Evolutionary conservation across 2,113 vertebrate species (phyloP).

Genomic region (Corythornis vintsioides): DNA sequence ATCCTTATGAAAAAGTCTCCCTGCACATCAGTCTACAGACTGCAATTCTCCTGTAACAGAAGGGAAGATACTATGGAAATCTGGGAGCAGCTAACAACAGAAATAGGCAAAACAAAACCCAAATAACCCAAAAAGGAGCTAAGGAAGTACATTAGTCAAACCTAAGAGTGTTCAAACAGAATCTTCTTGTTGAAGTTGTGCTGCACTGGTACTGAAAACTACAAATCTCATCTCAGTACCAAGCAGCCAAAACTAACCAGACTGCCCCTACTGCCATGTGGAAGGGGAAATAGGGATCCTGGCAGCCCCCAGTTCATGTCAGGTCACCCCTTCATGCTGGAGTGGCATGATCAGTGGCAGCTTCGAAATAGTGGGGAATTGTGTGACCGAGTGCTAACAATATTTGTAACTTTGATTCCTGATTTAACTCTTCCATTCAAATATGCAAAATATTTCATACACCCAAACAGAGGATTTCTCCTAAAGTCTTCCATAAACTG

Average conservation of each 20-base stretch:
- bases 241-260: not conserved
- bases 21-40: not conserved
- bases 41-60: not conserved
- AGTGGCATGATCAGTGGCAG: not conserved
- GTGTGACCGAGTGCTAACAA: not conserved
- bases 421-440: not conserved
- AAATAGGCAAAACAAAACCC: not conserved
- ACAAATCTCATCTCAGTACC: not conserved
- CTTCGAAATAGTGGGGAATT: not conserved
- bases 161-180: not conserved
- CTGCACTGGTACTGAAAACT: not conserved
- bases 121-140: not conserved
- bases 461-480: not conserved
- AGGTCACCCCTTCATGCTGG: not conserved
- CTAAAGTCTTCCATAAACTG: conserved; percentile 23
- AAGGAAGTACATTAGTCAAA: not conserved
- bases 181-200: not conserved
- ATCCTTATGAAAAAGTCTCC: fast-evolving
- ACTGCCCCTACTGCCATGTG: not conserved
- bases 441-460: conserved; percentile 21
- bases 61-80: not conserved
- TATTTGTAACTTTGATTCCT: not conserved
- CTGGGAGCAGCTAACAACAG: not conserved
- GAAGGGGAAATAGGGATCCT: not conserved
- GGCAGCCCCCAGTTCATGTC: not conserved